Base-by-base conservation (phyloP, 2,797 vertebrate species). In the Ctenopoma multispine region DNA sequence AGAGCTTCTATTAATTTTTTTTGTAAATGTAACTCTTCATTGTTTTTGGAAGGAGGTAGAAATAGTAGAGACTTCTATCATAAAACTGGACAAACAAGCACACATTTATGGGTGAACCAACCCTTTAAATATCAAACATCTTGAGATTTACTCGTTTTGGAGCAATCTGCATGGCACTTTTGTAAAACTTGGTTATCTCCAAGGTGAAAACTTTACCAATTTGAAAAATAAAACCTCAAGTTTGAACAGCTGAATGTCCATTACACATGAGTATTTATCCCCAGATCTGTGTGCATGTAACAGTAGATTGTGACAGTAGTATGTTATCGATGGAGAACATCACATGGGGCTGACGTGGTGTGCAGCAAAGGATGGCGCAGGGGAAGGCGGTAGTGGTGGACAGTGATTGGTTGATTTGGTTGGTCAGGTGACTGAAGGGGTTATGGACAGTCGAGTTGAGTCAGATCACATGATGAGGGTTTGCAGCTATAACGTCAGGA, bases 251-350 rank as follows among this genome's bases (percentile, higher is more conserved):
- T 34, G 69, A 40, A 43, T 5, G 12, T 61, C 66, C 46, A 53
- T 62, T 64, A 12, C n/a, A 58, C 31, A 29, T 15, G 31, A 7
- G 51, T 67, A 72, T 84, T 83, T 17, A 41, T 82, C 92, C 80
- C 78, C 87, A 88, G 88, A 89, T 50, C 89, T 87, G 89, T 72
- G 58, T 49, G 77, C 50, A 85, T 87, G 89, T 89, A 82, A 87
- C 86, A 85, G 83, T 83, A 84, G 82, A 84, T 80, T 36, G 88
- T 90, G 89, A 91, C 82, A 92, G 92, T 94, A 93, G 91, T 92
- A 93, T 95, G 94, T 95, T 95, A 94, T 94, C 89, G 43, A 95
- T 95, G 95, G 87, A 94, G 90, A 92, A 95, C 93, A 93, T 94
- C 93, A 95, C 92, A 95, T 95, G 94, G 92, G 92, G 92, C 91